Base-by-base conservation (phyloP, 2,797 vertebrate genomes). In the Squalus acanthias region DNA sequence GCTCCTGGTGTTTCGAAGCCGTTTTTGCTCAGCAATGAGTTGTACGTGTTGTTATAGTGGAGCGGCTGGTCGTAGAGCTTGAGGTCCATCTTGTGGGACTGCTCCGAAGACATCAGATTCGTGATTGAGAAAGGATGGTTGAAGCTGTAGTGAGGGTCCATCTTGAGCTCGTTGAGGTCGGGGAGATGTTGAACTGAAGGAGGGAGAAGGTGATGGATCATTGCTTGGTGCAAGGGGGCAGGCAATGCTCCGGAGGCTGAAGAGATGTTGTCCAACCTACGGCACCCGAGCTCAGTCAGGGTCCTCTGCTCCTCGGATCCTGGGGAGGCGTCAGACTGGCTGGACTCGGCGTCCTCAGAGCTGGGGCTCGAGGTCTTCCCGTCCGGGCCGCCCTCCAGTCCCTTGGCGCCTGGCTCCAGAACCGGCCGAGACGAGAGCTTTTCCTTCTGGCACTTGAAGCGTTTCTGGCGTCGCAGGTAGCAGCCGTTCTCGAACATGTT, bases 401-500 rank as follows among this genome's bases (percentile, higher is more conserved):
- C 97, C 95, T 98, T 98, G 12, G 93, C 97, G 96, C 0, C 65
- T 97, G 70, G 89, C 4, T 98, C 98, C 96, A 98, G 98, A 96
- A 88, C 74, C 96, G 98, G 98, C 0, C 96, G 53, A 0, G 96
- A 95, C 3, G 50, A 88, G 0, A 85, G 97, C 92, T 98, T 99
- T 97, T 99, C 99, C 0, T 99, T 98, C 96, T 99, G 98, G 2
- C 99, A 98, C 97, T 99, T 99, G 98, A 99, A 99, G 96, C 99
- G 98, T 96, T 99, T 99, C 98, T 99, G 99, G 76, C 99, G 98
- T 46, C 99, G 97, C 97, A 99, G 98, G 97, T 99, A 99, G 97
- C 99, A 99, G 97, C 99, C 99, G 0, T 99, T 99, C 97, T 99
- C 99, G 0, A 99, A 99, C 99, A 99, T 99, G 98, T 99, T 99